Conservation (phyloP, 2,888 invertebrate genomes). For the Ptychoptera albimana region DNA sequence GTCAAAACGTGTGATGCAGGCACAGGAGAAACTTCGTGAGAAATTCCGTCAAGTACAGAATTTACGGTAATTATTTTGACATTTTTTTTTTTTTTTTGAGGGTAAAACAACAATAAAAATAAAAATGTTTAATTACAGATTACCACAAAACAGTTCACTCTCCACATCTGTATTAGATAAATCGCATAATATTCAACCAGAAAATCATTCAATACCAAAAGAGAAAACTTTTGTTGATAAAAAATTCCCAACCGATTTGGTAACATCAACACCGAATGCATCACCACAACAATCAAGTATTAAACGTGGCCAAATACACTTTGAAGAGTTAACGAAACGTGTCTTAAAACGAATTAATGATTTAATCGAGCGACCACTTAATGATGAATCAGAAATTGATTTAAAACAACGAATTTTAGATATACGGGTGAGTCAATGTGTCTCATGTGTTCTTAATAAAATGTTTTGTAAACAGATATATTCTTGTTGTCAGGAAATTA, state of each 20-base stretch:
- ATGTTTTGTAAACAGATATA: background rate
- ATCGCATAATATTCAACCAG: slow-evolving; percentile 1
- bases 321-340: slow-evolving; percentile 26
- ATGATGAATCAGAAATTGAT: slow-evolving; percentile 21
- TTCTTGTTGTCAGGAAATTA: background rate
- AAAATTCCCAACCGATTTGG: slow-evolving; percentile 10
- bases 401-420: slow-evolving; percentile 25
- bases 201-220: slow-evolving; percentile 8
- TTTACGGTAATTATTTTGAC: slow-evolving; percentile 18
- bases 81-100: background rate
- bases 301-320: background rate
- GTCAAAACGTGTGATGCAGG: slow-evolving; percentile 26
- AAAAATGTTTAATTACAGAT: background rate
- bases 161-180: background rate
- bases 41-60: slow-evolving; percentile 29
- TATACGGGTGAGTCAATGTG: slow-evolving; percentile 24
- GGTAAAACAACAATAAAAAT: no score
- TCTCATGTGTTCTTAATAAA: background rate
- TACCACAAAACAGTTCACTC: background rate
- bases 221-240: slow-evolving; percentile 8
- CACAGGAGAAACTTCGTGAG: slow-evolving; percentile 27
- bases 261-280: background rate
- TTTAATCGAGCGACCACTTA: slow-evolving; percentile 25
- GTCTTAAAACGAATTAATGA: slow-evolving; percentile 28
- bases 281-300: background rate